A percentile compares a stretch with the other conserved stretches of the same genome.
Evolutionary conservation across 2,888 invertebrate species (phyloP).

Genomic region (Eutolmus rufibarbis): DNA sequence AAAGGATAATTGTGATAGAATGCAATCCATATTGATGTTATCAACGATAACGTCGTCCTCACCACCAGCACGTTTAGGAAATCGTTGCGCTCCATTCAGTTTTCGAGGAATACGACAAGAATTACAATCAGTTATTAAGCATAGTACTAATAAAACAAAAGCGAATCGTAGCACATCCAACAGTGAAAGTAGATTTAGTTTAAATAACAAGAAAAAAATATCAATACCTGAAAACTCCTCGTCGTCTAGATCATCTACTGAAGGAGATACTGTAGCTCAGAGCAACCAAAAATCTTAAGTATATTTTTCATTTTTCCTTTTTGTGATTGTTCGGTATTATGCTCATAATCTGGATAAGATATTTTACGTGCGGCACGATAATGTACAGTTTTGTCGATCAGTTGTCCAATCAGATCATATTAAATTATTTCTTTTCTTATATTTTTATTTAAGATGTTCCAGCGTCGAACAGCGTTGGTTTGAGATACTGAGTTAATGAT

Average conservation of each 20-base stretch:
- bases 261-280: background rate
- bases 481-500: background rate
- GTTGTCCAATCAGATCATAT: background rate
- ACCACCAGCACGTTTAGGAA: constrained; percentile 41
- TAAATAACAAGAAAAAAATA: constrained; percentile 35
- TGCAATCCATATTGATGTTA: constrained; percentile 31
- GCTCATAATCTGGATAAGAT: background rate
- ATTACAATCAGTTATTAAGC: constrained; percentile 46
- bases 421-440: background rate
- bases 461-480: background rate
- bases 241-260: background rate
- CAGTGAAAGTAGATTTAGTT: constrained; percentile 46
- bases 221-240: constrained; percentile 29
- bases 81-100: constrained; percentile 45
- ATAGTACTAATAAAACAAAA: constrained; percentile 31
- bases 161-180: constrained; percentile 45
- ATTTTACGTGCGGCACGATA: background rate
- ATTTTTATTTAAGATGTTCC: background rate
- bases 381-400: background rate
- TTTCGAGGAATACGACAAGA: constrained; percentile 43
- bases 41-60: constrained; percentile 43
- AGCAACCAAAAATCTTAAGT: constrained; percentile 34
- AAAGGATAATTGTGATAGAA: constrained; percentile 36
- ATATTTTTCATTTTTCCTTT: constrained; percentile 23
- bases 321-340: constrained; percentile 38